Base-by-base conservation (phyloP, 2,888 invertebrate genomes). In the Drosophila pseudotalamancana region DNA sequence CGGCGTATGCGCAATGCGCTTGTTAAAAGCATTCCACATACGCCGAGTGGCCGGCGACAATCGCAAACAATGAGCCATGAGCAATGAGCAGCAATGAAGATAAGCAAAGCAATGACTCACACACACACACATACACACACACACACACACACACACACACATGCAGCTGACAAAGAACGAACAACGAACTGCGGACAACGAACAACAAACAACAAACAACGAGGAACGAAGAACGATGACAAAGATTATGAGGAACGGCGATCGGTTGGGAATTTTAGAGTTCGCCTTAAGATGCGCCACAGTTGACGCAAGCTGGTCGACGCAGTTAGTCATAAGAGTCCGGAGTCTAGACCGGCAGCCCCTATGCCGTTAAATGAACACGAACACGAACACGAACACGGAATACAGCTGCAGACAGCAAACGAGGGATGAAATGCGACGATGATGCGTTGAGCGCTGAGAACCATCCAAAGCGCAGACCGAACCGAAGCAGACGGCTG, bases 1-100 rank as follows among this genome's bases (percentile, higher is more conserved):
- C 37, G 75, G 75, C 87, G 82, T 81, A 85, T 82, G 82, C 79
- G 82, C 82, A 87, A 87, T 82, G 73, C 66, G 75, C 82, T 75
- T 77, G 21, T 63, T 45, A 55, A 60, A 55, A 61, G 62, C 72
- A 82, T 81, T 81, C 60, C 87, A 53, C 81, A 75, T 75, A 75
- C 84, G 77, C 57, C 51, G 35, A 25, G 77, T 68, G 57, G 40
- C 50, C 53, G 40, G 32, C 45, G 43, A 32, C 57, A 54, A 32
- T 60, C 12, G 27, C 57, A 43, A 57, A 40, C 56, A 57, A 57
- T 59, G 51, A 45, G 45, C 70, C 35, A 27, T 70, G 37, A 23
- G 55, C 63, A 77, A 81, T 73, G 48, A 67, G 66, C 63, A 54
- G 35, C 54, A 31, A 21, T 25, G 25, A 6, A 48, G 71, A 72